These are phyloP conservation scores for Silurus meridionalis DNA, from an alignment of 2,113 vertebrate genomes.

Conservation along the genomic window DNA sequence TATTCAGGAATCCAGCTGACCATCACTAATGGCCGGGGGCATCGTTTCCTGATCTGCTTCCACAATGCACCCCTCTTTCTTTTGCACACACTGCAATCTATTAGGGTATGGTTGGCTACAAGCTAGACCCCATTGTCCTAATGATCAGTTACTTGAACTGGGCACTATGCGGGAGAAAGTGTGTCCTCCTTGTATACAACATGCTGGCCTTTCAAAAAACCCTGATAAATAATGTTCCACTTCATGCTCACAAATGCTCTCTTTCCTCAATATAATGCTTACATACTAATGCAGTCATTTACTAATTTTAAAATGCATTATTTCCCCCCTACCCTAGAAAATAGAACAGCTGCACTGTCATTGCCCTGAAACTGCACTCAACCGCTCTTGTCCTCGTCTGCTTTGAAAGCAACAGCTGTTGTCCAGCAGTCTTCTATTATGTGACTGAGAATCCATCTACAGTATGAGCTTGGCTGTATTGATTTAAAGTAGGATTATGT, in stretches of 20 bases:
- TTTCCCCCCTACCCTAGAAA: not conserved
- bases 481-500: conserved; percentile 2
- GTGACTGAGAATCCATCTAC: not conserved
- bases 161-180: not conserved
- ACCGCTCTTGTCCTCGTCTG: not conserved
- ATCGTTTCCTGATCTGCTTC: conserved; percentile 3
- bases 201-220: conserved; percentile 22
- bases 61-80: not conserved
- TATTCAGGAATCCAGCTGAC: conserved; percentile 2
- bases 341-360: not conserved
- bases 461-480: not conserved
- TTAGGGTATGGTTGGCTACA: conserved; percentile 19
- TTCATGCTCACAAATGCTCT: conserved; percentile 13
- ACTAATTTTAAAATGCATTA: not conserved
- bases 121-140: not conserved
- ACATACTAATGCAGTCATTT: not conserved
- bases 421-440: not conserved
- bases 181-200: not conserved
- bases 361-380: conserved; percentile 17
- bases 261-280: not conserved
- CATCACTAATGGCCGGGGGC: conserved; percentile 5
- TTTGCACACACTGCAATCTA: not conserved
- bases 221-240: conserved; percentile 20
- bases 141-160: conserved; percentile 5
- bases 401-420: conserved; percentile 30